A percentile compares a stretch with the other conserved stretches of the same genome.
Evolutionary conservation across 92 coral and sea anemone genomes (phyloP).

Genomic region (Isaurus tuberculatus): DNA sequence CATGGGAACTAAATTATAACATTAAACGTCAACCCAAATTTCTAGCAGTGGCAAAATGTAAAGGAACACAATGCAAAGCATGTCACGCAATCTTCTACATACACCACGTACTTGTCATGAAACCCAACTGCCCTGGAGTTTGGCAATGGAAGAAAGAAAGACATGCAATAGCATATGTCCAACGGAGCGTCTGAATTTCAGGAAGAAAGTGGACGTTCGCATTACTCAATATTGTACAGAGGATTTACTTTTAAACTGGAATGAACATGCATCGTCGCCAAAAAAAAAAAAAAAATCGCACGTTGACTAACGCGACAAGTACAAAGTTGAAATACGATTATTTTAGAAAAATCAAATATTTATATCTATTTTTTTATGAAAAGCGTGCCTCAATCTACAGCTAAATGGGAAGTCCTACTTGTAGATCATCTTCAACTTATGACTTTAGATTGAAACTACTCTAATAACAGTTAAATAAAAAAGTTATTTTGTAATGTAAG

Average conservation of each 20-base stretch:
- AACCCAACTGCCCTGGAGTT: constrained; percentile 23
- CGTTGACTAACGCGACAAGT: background rate
- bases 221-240: background rate
- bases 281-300: background rate
- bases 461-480: no score
- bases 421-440: no score
- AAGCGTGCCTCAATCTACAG: no score
- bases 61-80: background rate
- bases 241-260: background rate
- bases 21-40: background rate
- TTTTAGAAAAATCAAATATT: background rate
- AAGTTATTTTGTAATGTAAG: no score
- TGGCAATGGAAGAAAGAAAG: constrained; percentile 33
- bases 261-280: no score
- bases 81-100: constrained; percentile 24
- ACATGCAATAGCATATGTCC: constrained; percentile 20
- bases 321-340: background rate
- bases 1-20: background rate
- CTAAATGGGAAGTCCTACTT: no score
- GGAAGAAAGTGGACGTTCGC: no score
- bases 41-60: constrained; percentile 25
- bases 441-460: no score
- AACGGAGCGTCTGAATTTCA: background rate
- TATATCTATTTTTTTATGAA: background rate
- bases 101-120: constrained; percentile 16